These are phyloP conservation scores for Craseonycteris thonglongyai DNA, from an alignment of 2,113 vertebrate species.

Conservation along the genomic window DNA sequence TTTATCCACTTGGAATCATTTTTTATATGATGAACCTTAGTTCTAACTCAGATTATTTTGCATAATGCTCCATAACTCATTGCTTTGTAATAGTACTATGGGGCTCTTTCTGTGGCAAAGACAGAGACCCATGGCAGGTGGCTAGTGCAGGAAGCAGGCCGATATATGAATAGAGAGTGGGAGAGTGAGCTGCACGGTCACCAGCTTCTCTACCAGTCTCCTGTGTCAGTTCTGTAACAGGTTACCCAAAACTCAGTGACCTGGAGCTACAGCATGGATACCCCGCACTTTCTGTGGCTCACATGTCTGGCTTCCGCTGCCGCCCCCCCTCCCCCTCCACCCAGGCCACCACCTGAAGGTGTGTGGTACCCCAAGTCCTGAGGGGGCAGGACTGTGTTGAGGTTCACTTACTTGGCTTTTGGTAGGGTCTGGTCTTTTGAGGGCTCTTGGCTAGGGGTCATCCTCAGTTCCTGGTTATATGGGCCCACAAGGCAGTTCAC, in stretches of 20 bases:
- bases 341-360: too few relatives aligned
- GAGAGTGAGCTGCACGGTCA: not conserved
- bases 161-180: not conserved
- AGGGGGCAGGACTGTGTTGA: not conserved
- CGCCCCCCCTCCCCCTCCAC: fast-evolving
- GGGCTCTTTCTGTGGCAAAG: not conserved
- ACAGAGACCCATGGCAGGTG: not conserved
- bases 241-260: too few relatives aligned
- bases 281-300: not conserved
- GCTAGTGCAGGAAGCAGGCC: not conserved
- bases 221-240: too few relatives aligned
- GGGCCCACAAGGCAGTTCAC: not conserved
- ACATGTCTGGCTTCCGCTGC: not conserved
- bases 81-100: not conserved
- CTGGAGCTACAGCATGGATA: too few relatives aligned
- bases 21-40: not conserved
- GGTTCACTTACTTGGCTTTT: not conserved
- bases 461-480: not conserved
- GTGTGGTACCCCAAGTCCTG: not conserved
- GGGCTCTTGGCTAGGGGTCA: not conserved
- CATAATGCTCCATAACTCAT: not conserved
- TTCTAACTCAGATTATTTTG: not conserved
- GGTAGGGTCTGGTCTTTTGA: not conserved
- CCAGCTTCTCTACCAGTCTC: too few relatives aligned
- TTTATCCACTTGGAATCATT: not conserved